These are phyloP conservation scores for Amphiura filiformis DNA, from an alignment of 35 echinoderm and acorn worm genomes.

Conservation along the genomic window DNA sequence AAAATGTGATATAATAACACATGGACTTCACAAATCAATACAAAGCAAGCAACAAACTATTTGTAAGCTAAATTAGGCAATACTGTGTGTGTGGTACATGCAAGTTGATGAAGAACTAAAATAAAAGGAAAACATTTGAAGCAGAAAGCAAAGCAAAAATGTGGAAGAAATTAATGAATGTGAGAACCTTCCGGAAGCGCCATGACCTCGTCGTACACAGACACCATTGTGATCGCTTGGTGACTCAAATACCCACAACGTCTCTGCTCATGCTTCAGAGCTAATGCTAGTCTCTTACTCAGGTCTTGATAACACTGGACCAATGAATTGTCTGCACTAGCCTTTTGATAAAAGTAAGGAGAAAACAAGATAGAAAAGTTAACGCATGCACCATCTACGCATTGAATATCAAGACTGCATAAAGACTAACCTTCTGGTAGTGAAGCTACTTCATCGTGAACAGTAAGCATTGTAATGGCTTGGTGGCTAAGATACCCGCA, in stretches of 20 bases:
- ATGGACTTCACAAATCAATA: no score
- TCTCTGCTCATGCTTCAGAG: not conserved
- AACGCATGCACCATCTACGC: not conserved
- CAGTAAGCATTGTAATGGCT: conserved; percentile 73
- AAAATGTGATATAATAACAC: no score
- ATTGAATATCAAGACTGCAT: no score
- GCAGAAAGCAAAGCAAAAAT: no score
- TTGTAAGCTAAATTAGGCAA: no score
- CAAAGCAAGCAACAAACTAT: no score
- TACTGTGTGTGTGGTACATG: no score
- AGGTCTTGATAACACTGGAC: not conserved
- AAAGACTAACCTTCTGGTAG: conserved; percentile 84
- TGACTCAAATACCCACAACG: conserved; percentile 88
- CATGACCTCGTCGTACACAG: conserved; percentile 82
- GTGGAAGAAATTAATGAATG: no score
- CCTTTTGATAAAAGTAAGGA: not conserved
- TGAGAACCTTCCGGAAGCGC: conserved; percentile 95
- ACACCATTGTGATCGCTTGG: conserved; percentile 76
- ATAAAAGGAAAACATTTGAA: no score
- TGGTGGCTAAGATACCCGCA: conserved; percentile 93
- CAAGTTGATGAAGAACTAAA: no score
- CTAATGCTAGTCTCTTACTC: not conserved
- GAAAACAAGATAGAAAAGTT: not conserved
- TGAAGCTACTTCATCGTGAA: conserved; percentile 87
- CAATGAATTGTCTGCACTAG: not conserved